Percentiles rank a stretch among this genome's conserved stretches.
phyloP scores from a whole-genome alignment of 2,113 vertebrate species.

The Agapornis roseicollis region DNA sequence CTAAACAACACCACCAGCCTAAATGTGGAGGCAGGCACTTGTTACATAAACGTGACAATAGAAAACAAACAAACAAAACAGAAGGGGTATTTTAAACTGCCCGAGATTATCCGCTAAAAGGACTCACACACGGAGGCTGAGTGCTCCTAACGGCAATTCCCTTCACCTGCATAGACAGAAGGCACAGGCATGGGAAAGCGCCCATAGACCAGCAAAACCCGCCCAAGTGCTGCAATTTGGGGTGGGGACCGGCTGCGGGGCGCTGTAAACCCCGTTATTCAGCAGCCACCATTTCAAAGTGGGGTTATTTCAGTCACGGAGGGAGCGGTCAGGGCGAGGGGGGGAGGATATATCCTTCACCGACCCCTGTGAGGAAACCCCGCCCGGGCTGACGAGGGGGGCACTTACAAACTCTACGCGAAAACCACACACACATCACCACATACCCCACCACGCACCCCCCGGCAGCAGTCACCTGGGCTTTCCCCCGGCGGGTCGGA shows the following conservation, averaged over 20 bases:
- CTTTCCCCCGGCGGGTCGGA: background rate
- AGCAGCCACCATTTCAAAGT: background rate
- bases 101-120: background rate
- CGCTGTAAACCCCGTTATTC: background rate
- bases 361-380: background rate
- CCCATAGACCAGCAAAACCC: fast-evolving
- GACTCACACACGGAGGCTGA: background rate
- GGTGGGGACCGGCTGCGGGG: background rate
- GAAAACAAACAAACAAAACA: background rate
- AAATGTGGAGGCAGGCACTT: background rate
- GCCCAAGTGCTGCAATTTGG: background rate
- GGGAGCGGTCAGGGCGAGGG: background rate
- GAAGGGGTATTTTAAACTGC: background rate
- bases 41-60: slow-evolving; percentile 54
- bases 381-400: background rate
- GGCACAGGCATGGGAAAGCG: background rate
- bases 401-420: slow-evolving; percentile 1
- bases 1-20: background rate
- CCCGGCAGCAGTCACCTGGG: background rate
- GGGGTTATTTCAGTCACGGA: background rate
- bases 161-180: background rate
- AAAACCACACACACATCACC: background rate
- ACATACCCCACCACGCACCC: background rate
- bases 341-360: background rate
- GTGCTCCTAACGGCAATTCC: background rate